Base-by-base conservation (phyloP, 2,113 vertebrate genomes). In the Oryzias curvinotus region DNA sequence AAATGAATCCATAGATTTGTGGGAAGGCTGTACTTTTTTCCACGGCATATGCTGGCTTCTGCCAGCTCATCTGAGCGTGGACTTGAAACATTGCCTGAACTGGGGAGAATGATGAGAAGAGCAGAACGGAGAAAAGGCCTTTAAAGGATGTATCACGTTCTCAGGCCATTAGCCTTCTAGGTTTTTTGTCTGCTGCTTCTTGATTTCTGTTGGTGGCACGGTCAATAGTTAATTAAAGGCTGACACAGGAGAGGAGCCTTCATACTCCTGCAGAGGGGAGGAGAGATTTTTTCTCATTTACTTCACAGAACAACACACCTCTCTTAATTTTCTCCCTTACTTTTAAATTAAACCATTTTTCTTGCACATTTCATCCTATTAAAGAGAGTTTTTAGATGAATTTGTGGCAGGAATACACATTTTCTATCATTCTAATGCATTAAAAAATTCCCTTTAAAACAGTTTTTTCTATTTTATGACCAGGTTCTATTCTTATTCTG, bases 221-320 rank as follows among this genome's bases (percentile, higher is more conserved):
- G 85, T 83, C 83, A 86, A 86, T 87, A 83, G 72, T 84, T 88
- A 79, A 89, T 90, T 87, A 82, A 72, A 80, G 77, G 63, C 71
- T 71, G 68, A 79, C 69, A 77, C 68, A 43, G 28, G 73, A 74
- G 64, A 80, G 52, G 67, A 68, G 68, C 52, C 51, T 47, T 67
- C 62, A 72, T 54, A 62, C 44, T 46, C 51, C 52, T 50, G 26
- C 21, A 61, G 55, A 61, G 41, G 14, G 28, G 51, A 71, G 30
- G 1, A 1, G 46, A 18, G 2, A 12, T 44, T 57, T 48, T 55
- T 61, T 51, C 26, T 61, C 52, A 61, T 67, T 71, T 65, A 73
- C 54, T 45, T 68, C 14, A 49, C 36, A 65, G n/a, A 71, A 23
- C 14, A 52, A 23, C 14, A 21, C 7, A 42, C 25, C 17, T 65